A percentile compares a stretch with the other conserved stretches of the same genome.
These are phyloP conservation scores for Podilymbus podiceps DNA, from an alignment of 2,113 vertebrate genomes.

Conservation along the genomic window DNA sequence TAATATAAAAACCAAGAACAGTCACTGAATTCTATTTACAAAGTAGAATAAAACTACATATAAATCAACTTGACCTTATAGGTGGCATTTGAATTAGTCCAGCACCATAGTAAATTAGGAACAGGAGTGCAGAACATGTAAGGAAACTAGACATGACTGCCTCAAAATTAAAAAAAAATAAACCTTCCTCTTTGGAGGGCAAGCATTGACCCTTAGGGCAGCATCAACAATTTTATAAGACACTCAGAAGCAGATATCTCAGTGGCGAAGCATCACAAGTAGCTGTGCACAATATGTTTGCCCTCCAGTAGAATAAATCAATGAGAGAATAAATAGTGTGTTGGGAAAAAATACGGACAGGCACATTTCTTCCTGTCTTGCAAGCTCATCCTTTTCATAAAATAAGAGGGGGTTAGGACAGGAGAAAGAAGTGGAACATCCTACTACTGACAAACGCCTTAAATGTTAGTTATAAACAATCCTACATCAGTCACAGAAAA, in stretches of 20 bases:
- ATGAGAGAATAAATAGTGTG: neutral
- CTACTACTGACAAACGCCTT: neutral
- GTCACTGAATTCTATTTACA: neutral
- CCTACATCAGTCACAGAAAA: neutral
- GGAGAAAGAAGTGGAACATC: neutral
- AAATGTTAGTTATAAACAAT: neutral
- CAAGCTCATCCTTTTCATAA: neutral
- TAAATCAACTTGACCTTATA: neutral
- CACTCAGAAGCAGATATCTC: neutral
- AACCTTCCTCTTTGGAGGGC: neutral
- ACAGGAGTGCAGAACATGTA: neutral
- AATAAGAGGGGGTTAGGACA: neutral
- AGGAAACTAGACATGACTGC: neutral
- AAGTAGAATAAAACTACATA: neutral
- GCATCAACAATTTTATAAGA: neutral
- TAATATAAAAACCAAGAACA: neutral
- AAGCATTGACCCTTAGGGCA: neutral
- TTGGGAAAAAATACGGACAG: neutral
- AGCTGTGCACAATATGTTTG: constrained; percentile 14
- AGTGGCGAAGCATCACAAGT: neutral
- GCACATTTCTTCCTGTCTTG: neutral
- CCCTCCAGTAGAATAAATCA: constrained; percentile 19
- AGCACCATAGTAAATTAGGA: constrained; percentile 21
- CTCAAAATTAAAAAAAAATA: neutral
- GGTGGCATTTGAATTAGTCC: neutral